These are phyloP conservation scores for Pangasius mekongensis DNA, from an alignment of 2,797 vertebrate species.

Conservation along the genomic window DNA sequence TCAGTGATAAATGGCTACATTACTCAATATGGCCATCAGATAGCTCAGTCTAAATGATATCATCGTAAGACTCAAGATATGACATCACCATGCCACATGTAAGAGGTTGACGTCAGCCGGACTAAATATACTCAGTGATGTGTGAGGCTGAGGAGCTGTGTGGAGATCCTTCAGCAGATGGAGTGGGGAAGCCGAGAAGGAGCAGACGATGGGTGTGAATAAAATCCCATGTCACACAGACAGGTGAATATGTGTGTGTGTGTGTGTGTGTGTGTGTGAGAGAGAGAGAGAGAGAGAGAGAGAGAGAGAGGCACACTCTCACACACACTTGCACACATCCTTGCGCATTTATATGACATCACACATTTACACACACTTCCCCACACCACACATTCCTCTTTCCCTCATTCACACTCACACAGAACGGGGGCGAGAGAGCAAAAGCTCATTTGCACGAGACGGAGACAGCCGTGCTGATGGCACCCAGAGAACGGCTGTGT, in stretches of 20 bases:
- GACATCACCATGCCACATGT: constrained; percentile 11
- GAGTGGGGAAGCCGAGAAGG: constrained; percentile 51
- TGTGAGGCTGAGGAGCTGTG: constrained; percentile 19
- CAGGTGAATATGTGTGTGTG: constrained; percentile 52
- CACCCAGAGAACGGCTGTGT: constrained; percentile 36
- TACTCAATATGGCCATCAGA: neutral
- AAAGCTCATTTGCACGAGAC: constrained; percentile 57
- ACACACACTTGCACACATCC: constrained; percentile 18
- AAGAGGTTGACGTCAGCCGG: constrained; percentile 36
- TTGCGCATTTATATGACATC: neutral
- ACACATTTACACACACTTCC: constrained; percentile 17
- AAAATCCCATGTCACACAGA: constrained; percentile 51
- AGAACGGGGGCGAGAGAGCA: constrained; percentile 20
- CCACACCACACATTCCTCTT: constrained; percentile 5
- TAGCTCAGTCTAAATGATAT: constrained; percentile 21
- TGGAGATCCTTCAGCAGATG: constrained; percentile 50
- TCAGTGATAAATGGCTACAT: neutral
- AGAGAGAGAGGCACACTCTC: neutral
- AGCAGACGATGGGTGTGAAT: constrained; percentile 55
- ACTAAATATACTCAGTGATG: constrained; percentile 50
- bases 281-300: neutral
- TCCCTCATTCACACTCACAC: constrained; percentile 32
- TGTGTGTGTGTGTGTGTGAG: neutral
- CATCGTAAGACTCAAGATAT: constrained; percentile 28
- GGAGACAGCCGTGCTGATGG: constrained; percentile 31